These are phyloP conservation scores for Urocolius indicus DNA, from an alignment of 2,113 vertebrate genomes.

Conservation along the genomic window DNA sequence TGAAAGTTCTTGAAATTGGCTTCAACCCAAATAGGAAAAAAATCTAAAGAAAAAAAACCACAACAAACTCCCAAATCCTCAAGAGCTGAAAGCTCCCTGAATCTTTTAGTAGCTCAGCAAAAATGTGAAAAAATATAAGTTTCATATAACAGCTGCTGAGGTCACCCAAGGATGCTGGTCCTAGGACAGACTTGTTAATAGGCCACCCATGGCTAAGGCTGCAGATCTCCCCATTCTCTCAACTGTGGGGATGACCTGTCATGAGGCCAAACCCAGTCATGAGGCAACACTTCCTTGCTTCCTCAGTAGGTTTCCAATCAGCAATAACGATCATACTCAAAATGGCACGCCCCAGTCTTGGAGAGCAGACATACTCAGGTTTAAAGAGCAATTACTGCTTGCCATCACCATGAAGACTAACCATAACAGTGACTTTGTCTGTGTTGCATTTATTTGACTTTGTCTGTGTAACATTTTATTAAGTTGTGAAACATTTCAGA, in stretches of 20 bases:
- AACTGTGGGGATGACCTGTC: not conserved
- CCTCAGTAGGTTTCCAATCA: slow-evolving; percentile 14
- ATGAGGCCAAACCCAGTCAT: not conserved
- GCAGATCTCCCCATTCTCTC: accelerated
- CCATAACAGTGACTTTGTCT: not conserved
- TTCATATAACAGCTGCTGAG: not conserved
- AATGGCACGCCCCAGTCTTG: not conserved
- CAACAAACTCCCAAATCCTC: not conserved
- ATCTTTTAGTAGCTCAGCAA: not conserved
- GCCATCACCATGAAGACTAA: accelerated
- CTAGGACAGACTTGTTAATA: not conserved
- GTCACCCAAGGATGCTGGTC: not conserved
- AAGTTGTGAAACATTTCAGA: not conserved
- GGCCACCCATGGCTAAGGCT: not conserved
- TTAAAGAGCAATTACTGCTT: not conserved
- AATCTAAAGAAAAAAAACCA: not conserved
- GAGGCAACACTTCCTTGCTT: not conserved
- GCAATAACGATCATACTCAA: not conserved
- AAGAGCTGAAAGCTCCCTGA: not conserved
- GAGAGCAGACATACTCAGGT: not conserved
- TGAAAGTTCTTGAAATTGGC: not conserved
- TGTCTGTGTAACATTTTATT: not conserved
- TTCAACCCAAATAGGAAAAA: slow-evolving; percentile 1
- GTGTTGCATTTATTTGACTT: not conserved
- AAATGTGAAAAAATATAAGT: not conserved